Percentiles rank a stretch among this genome's conserved stretches.
phyloP scores from a whole-genome alignment of 2,797 vertebrate species.

The Leuciscus waleckii region DNA sequence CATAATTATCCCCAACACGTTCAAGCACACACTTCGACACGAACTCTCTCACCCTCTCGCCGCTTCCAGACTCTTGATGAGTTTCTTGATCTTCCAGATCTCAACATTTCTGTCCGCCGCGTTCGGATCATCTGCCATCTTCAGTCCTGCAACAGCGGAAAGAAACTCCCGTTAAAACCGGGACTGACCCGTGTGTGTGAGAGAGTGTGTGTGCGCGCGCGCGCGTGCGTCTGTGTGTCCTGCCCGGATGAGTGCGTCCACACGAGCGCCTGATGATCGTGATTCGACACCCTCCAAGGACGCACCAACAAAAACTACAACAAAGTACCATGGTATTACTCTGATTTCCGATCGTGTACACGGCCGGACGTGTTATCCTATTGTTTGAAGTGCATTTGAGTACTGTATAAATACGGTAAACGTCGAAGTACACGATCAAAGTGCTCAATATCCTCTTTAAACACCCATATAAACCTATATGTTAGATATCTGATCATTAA shows the following conservation, averaged over 20 bases:
- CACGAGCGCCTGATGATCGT: background rate
- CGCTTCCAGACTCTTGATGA: slow-evolving; percentile 98
- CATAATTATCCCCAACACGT: accelerated
- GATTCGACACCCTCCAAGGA: background rate
- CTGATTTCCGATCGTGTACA: background rate
- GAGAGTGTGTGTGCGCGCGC: background rate
- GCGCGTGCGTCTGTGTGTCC: background rate
- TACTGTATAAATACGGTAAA: too few species aligned
- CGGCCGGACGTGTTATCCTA: too few species aligned
- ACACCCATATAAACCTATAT: background rate
- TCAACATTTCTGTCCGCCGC: slow-evolving; percentile 99
- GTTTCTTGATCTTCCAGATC: slow-evolving; percentile 99
- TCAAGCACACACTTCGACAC: background rate
- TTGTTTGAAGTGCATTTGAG: background rate
- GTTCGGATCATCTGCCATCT: slow-evolving; percentile 99
- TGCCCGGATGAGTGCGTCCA: slow-evolving; percentile 5
- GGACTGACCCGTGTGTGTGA: background rate
- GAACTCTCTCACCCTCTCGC: slow-evolving; percentile 87
- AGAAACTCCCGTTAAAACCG: background rate
- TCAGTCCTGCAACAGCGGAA: slow-evolving; percentile 65
- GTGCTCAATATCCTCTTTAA: background rate
- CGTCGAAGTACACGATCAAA: background rate
- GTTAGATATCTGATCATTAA: background rate
- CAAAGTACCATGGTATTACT: background rate
- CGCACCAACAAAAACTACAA: background rate